Base-by-base conservation (phyloP, 2,888 invertebrate genomes). In the Tanytarsus gracilentus region DNA sequence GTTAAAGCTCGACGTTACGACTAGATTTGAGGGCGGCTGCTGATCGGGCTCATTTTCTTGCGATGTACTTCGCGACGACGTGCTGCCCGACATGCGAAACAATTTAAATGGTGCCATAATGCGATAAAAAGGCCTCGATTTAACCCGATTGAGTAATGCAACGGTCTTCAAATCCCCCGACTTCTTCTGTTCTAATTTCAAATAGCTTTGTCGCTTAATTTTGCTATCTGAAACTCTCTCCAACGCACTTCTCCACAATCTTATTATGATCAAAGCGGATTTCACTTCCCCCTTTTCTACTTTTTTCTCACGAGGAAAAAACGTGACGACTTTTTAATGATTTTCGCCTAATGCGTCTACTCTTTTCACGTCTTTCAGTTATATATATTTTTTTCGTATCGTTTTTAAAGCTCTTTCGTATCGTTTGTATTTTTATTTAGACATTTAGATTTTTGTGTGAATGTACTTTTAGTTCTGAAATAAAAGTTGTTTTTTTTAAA, bases 71-170 rank as follows among this genome's bases (percentile, higher is more conserved):
- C 74, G 67, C 18, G 74, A 74, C 14, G 59, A 25, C 66, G 72
- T 68, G 61, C 74, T 73, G 66, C 72, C 67, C 59, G 73, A 72
- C 73, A 73, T 73, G 61, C 74, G 73, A 67, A 74, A 74, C 40
- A 74, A 67, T 66, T 74, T 74, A 64, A 74, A 74, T 23, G 74
- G 74, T 33, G 74, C 74, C 74, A 74, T 74, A 26, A 58, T 29
- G 16, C 58, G 44, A 58, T 40, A 58, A 26, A 58, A 48, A 58
- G 48, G 58, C 58, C 44, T 27, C 16, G 27, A 8, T 48, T 58
- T 58, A 11, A 25, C 29, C 18, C 40, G 27, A 25, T n/a, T 40
- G 18, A 58, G 25, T 21, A 40, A 25, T 14, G 25, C 27, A 48
- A 48, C 48, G 36, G 40, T 56, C 44, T 58, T 58, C 18, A 48